Conservation (phyloP, 2,113 vertebrate genomes). For the Eclectus roratus region DNA sequence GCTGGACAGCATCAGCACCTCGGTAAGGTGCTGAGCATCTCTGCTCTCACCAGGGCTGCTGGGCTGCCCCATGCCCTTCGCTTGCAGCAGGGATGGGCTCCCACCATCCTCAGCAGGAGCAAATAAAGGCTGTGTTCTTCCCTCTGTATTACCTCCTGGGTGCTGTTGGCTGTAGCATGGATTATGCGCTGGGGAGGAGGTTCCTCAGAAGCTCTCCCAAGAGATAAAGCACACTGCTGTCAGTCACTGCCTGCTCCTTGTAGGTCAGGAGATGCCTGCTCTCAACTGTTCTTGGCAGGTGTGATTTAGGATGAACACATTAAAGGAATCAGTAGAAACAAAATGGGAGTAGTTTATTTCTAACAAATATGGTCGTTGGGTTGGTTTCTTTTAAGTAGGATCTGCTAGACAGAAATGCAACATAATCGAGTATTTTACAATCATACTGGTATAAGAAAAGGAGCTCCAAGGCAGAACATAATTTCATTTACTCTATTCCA, state of each 20-base stretch:
- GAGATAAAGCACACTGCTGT: background rate
- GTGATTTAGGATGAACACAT: background rate
- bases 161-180: rapidly evolving
- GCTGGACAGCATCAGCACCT: background rate
- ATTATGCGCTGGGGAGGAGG: rapidly evolving
- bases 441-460: background rate
- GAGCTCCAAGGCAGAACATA: background rate
- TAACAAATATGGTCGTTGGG: background rate
- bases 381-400: background rate
- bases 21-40: background rate
- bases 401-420: background rate
- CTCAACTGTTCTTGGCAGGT: background rate
- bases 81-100: background rate
- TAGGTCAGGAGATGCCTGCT: background rate
- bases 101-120: background rate
- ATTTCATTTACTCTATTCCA: constrained; percentile 53
- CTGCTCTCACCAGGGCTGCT: rapidly evolving
- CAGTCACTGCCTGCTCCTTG: background rate
- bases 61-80: rapidly evolving
- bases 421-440: constrained; percentile 6
- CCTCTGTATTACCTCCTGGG: background rate
- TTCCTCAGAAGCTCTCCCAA: background rate
- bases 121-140: background rate
- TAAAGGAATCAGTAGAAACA: background rate
- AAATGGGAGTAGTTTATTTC: background rate